These are phyloP conservation scores for Aphis craccivora DNA, from an alignment of 1,140 invertebrate genomes.

Conservation along the genomic window DNA sequence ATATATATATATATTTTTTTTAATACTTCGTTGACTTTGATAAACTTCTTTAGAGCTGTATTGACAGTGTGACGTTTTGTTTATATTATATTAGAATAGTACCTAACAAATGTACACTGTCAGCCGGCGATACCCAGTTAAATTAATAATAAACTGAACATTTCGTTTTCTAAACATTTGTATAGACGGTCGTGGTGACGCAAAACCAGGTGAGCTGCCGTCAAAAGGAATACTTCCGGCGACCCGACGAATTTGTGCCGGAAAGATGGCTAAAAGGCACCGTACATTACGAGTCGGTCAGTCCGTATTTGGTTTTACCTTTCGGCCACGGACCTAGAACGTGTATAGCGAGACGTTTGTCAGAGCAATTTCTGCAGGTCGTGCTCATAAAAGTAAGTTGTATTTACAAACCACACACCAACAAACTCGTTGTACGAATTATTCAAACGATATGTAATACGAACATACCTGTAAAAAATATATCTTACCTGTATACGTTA, in stretches of 20 bases:
- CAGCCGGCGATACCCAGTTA: too few species aligned
- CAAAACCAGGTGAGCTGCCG: slow-evolving; percentile 84
- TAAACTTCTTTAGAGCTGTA: background rate
- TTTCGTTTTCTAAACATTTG: background rate
- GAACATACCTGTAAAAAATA: background rate
- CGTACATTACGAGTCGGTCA: slow-evolving; percentile 66
- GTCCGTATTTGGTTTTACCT: slow-evolving; percentile 83
- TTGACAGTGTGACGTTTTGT: background rate
- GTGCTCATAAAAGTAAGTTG: slow-evolving; percentile 76
- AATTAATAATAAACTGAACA: background rate
- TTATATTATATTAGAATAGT: background rate
- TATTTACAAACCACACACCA: background rate
- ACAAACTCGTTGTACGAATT: background rate
- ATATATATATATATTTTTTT: background rate
- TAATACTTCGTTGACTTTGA: background rate
- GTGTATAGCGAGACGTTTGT: slow-evolving; percentile 86
- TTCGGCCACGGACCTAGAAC: slow-evolving; percentile 89
- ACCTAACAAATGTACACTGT: background rate
- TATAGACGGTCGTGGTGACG: slow-evolving; percentile 84
- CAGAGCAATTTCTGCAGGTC: slow-evolving; percentile 86
- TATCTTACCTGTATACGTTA: slow-evolving; percentile 62
- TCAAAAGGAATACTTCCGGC: slow-evolving; percentile 72
- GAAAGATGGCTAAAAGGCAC: slow-evolving; percentile 77
- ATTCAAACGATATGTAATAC: background rate
- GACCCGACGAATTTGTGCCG: slow-evolving; percentile 75